Evolutionary conservation across 2,113 vertebrate species (phyloP).

Genomic region (Lipophrys pholis): DNA sequence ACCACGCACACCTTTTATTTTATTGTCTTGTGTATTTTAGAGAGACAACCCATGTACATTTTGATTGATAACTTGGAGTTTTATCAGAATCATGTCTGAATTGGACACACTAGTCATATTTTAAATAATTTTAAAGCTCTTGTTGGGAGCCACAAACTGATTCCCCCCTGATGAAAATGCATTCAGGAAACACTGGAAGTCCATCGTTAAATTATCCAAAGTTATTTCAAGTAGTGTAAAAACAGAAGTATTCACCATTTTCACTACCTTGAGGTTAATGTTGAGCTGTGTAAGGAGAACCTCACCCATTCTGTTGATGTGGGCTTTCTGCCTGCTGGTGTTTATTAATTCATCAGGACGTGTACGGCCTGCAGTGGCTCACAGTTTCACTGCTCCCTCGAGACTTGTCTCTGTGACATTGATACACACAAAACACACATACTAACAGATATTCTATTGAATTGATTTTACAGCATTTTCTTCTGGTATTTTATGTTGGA

Average conservation of each 20-base stretch:
- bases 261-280: neutral
- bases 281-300: neutral
- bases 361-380: constrained; percentile 21
- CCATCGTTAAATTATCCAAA: no score
- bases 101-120: no score
- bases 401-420: constrained; percentile 25
- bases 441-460: constrained; percentile 1
- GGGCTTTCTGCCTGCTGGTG: constrained; percentile 4
- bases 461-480: constrained; percentile 8
- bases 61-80: no score
- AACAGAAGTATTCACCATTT: neutral
- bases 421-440: constrained; percentile 21
- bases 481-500: constrained; percentile 19
- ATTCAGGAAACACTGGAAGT: neutral
- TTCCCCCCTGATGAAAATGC: no score
- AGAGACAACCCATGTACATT: no score
- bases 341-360: constrained; percentile 56
- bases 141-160: neutral
- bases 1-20: no score
- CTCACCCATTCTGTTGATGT: neutral
- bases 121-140: no score
- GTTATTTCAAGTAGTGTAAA: no score
- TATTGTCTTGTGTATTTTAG: no score
- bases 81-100: no score
- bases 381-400: constrained; percentile 41